Evolutionary conservation across 2,113 vertebrate species (phyloP), one percentile per base, ranked within the genome.

Genomic region (Steatornis caripensis): DNA sequence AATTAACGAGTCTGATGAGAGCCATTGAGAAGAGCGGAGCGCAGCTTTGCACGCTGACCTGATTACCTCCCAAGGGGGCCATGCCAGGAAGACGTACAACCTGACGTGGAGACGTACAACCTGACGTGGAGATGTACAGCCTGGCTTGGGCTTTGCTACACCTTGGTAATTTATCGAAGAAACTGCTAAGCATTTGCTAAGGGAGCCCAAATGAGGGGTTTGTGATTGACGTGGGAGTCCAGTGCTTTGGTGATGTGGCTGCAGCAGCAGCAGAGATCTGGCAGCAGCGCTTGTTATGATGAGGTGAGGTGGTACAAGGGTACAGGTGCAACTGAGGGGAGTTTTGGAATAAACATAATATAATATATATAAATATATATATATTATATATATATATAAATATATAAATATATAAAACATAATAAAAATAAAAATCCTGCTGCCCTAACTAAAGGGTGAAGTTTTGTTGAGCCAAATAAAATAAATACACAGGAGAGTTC

Each of bases 81-180:
- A 43, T 0, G 0, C 54, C 1, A 19, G 66, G 66, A 84, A 84
- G 51, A n/a, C n/a, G n/a, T n/a, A n/a, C n/a, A n/a, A n/a, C 0
- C 1, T 0, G 4, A 39, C 26, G 30, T 10, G 21, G 39, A 82
- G 65, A 37, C 1, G 4, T 62, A 54, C 27, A 46, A 46, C 46
- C n/a, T n/a, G n/a, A n/a, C n/a, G n/a, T n/a, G n/a, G n/a, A n/a
- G n/a, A n/a, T n/a, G n/a, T 46, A 62, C 55, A 84, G 16, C 65
- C 48, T 60, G 64, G 37, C 70, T 26, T 4, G 15, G 66, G 18
- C 61, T 60, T 30, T 74, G 16, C 22, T 54, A 30, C 10, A 39
- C 20, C 37, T 37, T 0, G 0, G 37, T 21, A 48, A 49, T 46
- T 57, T n/a, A 11, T 46, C 55, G 32, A 54, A 46, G 43, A 51